Evolutionary conservation across 2,797 vertebrate species (phyloP).

Genomic region (Dicrostonyx torquatus): DNA sequence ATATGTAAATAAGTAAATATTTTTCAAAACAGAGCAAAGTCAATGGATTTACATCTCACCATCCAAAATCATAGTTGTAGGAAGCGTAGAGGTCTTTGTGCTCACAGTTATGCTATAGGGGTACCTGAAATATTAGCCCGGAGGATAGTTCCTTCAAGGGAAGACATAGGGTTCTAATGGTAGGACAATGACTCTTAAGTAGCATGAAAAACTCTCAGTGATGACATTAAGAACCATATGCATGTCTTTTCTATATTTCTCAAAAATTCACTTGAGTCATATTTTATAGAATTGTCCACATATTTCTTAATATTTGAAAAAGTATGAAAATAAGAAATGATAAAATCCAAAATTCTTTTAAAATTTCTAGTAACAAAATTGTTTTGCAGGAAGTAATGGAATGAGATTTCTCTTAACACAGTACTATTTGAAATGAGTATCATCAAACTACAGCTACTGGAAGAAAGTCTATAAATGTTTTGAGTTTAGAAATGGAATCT

Average conservation of each 20-base stretch:
- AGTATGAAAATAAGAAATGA: constrained; percentile 29
- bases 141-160: background rate
- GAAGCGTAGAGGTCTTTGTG: background rate
- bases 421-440: background rate
- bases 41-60: background rate
- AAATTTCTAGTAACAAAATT: background rate
- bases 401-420: background rate
- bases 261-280: background rate
- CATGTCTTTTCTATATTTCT: background rate
- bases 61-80: background rate
- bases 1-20: background rate
- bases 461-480: background rate
- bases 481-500: background rate
- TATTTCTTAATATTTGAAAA: background rate
- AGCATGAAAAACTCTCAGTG: too few species aligned
- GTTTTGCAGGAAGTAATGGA: background rate
- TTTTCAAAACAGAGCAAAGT: background rate
- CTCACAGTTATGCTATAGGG: background rate
- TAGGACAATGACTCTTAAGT: too few species aligned
- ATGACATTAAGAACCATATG: too few species aligned
- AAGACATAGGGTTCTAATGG: too few species aligned
- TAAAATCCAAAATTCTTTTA: background rate
- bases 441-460: background rate
- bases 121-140: background rate
- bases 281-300: background rate